A percentile compares a stretch with the other conserved stretches of the same genome.
These are phyloP conservation scores for Leptothorax acervorum DNA, from an alignment of 2,888 invertebrate species.

Conservation along the genomic window DNA sequence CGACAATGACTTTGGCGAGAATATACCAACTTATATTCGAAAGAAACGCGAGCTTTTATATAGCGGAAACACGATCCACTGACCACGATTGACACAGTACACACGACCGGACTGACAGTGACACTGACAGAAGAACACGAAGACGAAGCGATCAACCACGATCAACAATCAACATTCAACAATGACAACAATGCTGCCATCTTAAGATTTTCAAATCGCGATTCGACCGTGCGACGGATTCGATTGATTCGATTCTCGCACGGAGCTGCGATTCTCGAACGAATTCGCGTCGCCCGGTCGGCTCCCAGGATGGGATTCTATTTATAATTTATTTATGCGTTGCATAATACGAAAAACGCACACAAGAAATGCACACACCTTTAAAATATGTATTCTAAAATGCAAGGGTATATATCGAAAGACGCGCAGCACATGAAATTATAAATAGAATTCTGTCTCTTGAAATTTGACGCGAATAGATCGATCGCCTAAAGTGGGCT, in stretches of 20 bases:
- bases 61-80: too few relatives aligned
- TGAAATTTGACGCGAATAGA: background rate
- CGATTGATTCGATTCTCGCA: background rate
- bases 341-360: background rate
- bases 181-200: conserved; percentile 23
- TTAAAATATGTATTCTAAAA: background rate
- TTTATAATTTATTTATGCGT: background rate
- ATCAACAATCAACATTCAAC: too few relatives aligned
- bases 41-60: background rate
- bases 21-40: background rate
- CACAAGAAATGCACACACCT: background rate
- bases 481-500: background rate
- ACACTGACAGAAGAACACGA: background rate
- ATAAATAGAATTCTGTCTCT: background rate
- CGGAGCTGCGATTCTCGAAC: too few relatives aligned
- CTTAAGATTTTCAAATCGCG: conserved; percentile 52
- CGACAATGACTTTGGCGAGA: background rate
- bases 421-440: background rate
- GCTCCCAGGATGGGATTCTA: background rate
- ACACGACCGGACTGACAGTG: too few relatives aligned
- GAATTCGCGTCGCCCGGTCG: background rate
- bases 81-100: background rate
- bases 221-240: background rate
- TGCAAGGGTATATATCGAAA: background rate
- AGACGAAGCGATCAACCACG: background rate